Percentiles rank a stretch among this genome's conserved stretches.
Evolutionary conservation across 2,888 invertebrate species (phyloP).

Genomic region (Sturmia bella): DNA sequence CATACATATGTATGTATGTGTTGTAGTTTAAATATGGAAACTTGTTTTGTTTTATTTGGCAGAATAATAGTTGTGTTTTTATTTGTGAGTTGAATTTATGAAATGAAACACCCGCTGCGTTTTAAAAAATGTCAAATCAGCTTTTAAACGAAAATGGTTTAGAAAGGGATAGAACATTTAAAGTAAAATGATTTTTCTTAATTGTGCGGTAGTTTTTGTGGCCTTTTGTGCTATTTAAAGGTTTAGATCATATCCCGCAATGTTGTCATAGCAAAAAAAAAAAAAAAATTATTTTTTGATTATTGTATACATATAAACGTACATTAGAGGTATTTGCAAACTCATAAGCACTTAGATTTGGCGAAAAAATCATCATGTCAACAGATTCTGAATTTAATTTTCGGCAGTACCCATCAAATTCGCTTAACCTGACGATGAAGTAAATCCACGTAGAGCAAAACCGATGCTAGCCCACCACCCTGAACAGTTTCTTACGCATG

Average conservation of each 20-base stretch:
- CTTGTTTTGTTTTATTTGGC: constrained; percentile 4
- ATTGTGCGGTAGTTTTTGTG: constrained; percentile 30
- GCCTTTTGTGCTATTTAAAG: constrained; percentile 44
- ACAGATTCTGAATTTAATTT: too few species aligned
- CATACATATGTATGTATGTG: background rate
- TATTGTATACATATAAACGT: too few species aligned
- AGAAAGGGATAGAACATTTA: constrained; percentile 13
- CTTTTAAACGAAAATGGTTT: background rate
- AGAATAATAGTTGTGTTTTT: constrained; percentile 19
- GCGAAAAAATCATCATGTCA: too few species aligned
- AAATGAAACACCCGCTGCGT: constrained; percentile 62
- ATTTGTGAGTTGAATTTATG: constrained; percentile 31
- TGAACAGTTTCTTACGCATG: too few species aligned
- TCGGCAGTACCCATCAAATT: too few species aligned
- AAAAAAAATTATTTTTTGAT: too few species aligned
- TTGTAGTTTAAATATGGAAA: constrained; percentile 56
- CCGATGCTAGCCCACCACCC: too few species aligned
- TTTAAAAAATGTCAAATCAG: background rate
- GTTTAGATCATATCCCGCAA: constrained; percentile 17
- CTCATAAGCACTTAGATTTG: too few species aligned
- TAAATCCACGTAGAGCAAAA: too few species aligned
- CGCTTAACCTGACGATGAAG: too few species aligned
- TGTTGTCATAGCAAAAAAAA: constrained; percentile 39
- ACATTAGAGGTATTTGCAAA: too few species aligned
- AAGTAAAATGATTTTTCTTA: constrained; percentile 34